Percentiles rank a stretch among this genome's conserved stretches.
Evolutionary conservation across 2,113 vertebrate species (phyloP).

Genomic region (Felis catus): DNA sequence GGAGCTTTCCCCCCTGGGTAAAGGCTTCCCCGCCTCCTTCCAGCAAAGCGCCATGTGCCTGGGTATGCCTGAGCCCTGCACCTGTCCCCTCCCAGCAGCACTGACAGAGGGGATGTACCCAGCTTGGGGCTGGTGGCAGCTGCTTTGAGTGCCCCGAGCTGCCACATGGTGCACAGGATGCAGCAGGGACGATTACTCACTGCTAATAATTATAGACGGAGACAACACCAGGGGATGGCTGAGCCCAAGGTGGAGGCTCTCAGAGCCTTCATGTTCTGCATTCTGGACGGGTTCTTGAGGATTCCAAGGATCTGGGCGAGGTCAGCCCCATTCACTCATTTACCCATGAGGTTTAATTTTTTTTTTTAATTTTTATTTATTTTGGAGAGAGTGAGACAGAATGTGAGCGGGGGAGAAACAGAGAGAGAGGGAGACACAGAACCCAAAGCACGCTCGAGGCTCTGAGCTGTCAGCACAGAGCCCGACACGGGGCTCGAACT

Average conservation of each 20-base stretch:
- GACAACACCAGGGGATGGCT: background rate
- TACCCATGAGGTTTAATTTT: background rate
- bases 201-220: slow-evolving; percentile 51
- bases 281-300: background rate
- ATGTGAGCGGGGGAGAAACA: too few relatives aligned
- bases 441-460: too few relatives aligned
- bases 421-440: too few relatives aligned
- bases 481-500: too few relatives aligned
- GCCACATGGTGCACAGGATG: background rate
- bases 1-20: fast-evolving
- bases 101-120: background rate
- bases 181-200: background rate
- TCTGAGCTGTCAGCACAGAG: too few relatives aligned
- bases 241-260: background rate
- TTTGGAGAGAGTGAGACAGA: too few relatives aligned
- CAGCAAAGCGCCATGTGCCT: background rate
- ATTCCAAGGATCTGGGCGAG: background rate
- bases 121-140: background rate
- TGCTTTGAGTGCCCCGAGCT: slow-evolving; percentile 26
- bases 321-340: background rate
- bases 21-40: background rate
- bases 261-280: background rate
- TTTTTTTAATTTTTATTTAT: too few relatives aligned
- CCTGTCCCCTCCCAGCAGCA: slow-evolving; percentile 10
- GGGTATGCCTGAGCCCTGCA: background rate